Evolutionary conservation across 2,888 invertebrate genomes (phyloP).

Genomic region (Oasisia sp.): DNA sequence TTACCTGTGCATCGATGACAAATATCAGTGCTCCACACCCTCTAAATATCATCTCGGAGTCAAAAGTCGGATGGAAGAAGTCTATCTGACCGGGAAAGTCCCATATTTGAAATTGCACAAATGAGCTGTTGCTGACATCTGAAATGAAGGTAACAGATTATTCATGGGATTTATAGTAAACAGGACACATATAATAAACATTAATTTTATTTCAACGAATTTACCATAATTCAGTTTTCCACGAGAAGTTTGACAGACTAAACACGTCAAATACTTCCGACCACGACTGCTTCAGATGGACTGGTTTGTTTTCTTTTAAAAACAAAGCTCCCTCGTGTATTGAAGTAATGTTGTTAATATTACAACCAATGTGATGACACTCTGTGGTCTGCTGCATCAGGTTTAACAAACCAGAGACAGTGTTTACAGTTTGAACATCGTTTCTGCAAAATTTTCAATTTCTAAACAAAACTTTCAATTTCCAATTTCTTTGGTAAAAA

Average conservation of each 20-base stretch:
- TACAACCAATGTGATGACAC: too few relatives aligned
- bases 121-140: conserved; percentile 95
- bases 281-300: too few relatives aligned
- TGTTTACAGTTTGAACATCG: too few relatives aligned
- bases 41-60: conserved; percentile 95
- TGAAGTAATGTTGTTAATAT: too few relatives aligned
- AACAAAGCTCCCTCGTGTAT: too few relatives aligned
- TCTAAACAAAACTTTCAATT: too few relatives aligned
- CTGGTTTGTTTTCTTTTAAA: too few relatives aligned
- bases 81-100: conserved; percentile 99
- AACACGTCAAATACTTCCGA: conserved; percentile 35
- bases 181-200: neutral
- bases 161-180: neutral
- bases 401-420: too few relatives aligned
- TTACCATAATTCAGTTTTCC: neutral
- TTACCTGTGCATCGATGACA: conserved; percentile 92
- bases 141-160: conserved; percentile 43
- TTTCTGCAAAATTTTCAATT: too few relatives aligned
- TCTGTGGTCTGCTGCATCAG: too few relatives aligned
- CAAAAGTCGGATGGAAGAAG: conserved; percentile 95
- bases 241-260: neutral
- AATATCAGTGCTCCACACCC: conserved; percentile 98
- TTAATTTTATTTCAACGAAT: neutral
- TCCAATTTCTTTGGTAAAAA: too few relatives aligned
- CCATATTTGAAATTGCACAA: conserved; percentile 99